A percentile compares a stretch with the other conserved stretches of the same genome.
phyloP scores from a whole-genome alignment of 1,140 invertebrate genomes.

The Helicoverpa armigera region DNA sequence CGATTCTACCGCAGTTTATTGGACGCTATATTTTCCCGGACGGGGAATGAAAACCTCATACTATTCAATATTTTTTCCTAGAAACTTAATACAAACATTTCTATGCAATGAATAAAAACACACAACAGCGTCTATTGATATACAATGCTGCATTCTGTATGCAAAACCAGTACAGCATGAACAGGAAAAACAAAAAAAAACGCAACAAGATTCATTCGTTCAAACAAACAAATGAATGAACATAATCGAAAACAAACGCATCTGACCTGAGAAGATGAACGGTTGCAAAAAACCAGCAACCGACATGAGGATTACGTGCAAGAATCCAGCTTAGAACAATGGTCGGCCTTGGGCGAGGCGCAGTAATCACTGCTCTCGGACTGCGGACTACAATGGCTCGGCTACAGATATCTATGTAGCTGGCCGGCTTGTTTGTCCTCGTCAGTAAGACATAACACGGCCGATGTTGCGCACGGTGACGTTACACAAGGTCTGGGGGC shows the following conservation, averaged over 20 bases:
- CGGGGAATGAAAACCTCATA: background rate
- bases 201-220: background rate
- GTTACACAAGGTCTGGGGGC: conserved; percentile 21
- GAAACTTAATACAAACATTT: background rate
- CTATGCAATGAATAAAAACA: background rate
- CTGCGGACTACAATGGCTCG: conserved; percentile 65
- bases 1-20: conserved; percentile 15
- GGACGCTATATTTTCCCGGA: conserved; percentile 12
- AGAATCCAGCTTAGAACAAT: conserved; percentile 81
- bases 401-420: conserved; percentile 48
- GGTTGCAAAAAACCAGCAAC: conserved; percentile 66
- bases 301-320: conserved; percentile 76
- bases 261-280: conserved; percentile 72
- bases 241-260: conserved; percentile 58
- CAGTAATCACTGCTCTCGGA: conserved; percentile 75
- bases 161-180: background rate
- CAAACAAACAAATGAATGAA: conserved; percentile 32
- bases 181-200: background rate
- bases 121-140: background rate
- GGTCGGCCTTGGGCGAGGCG: conserved; percentile 77
- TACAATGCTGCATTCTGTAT: too few species aligned
- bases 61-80: background rate
- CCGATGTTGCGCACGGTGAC: conserved; percentile 19
- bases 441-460: conserved; percentile 53
- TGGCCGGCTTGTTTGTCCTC: conserved; percentile 57